These are phyloP conservation scores for Ectemnius cavifrons DNA, from an alignment of 2,888 invertebrate species.

Conservation along the genomic window DNA sequence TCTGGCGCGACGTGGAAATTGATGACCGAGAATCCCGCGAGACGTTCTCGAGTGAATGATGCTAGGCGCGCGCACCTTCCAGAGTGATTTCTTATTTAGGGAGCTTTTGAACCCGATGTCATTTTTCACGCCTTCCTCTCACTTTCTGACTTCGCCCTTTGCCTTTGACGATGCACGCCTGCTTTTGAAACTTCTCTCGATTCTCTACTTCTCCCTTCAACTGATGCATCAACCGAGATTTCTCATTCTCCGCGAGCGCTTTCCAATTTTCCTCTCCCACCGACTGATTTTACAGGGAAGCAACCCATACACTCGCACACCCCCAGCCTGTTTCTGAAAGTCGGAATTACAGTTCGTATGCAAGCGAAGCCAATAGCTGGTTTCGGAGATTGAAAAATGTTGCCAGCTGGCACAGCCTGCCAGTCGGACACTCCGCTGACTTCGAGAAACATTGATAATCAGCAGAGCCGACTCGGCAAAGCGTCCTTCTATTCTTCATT, in stretches of 20 bases:
- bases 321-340: too few species aligned
- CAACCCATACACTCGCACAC: too few species aligned
- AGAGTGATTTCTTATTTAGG: constrained; percentile 72
- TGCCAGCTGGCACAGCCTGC: neutral
- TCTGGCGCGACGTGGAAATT: constrained; percentile 60
- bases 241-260: constrained; percentile 11
- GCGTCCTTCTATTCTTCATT: constrained; percentile 22
- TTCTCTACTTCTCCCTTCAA: neutral
- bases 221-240: constrained; percentile 14
- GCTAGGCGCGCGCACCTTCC: constrained; percentile 36
- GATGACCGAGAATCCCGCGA: constrained; percentile 58
- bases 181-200: constrained; percentile 22
- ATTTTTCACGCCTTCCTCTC: constrained; percentile 66
- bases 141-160: constrained; percentile 13
- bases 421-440: neutral
- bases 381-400: constrained; percentile 1
- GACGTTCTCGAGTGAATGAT: constrained; percentile 55
- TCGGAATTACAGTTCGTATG: too few species aligned
- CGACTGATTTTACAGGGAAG: neutral
- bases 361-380: too few species aligned
- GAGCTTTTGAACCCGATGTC: constrained; percentile 66
- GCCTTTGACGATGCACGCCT: constrained; percentile 24
- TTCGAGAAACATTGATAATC: constrained; percentile 26
- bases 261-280: constrained; percentile 32
- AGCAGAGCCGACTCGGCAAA: constrained; percentile 1